These are phyloP conservation scores for Tenualosa thibaudeaui DNA, from an alignment of 2,797 vertebrate genomes.

Conservation along the genomic window DNA sequence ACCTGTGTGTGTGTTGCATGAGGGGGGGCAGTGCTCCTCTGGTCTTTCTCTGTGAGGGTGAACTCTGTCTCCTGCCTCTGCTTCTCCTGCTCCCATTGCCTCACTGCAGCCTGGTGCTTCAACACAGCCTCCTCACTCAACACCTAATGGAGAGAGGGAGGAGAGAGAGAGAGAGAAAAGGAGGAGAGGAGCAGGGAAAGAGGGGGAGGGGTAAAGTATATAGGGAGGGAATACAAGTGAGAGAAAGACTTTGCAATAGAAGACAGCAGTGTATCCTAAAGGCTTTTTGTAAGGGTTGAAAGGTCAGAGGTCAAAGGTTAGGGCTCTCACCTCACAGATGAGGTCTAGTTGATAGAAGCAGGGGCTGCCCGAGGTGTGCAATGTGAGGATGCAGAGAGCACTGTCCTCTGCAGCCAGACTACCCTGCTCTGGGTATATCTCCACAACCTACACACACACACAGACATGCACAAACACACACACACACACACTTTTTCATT, in stretches of 20 bases:
- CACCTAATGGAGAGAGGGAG: background rate
- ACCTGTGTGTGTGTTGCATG: background rate
- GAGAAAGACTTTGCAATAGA: background rate
- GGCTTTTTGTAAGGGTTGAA: background rate
- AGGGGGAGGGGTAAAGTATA: background rate
- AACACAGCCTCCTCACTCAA: slow-evolving; percentile 48
- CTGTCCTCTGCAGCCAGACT: slow-evolving; percentile 76
- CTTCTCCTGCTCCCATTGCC: slow-evolving; percentile 75
- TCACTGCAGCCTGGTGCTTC: slow-evolving; percentile 71
- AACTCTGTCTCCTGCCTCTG: slow-evolving; percentile 78
- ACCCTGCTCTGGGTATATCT: slow-evolving; percentile 79
- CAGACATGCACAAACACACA: background rate
- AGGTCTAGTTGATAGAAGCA: slow-evolving; percentile 79
- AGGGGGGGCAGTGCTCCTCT: background rate
- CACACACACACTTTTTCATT: slow-evolving; percentile 6
- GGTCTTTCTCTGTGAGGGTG: slow-evolving; percentile 75
- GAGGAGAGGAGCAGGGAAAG: background rate
- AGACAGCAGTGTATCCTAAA: background rate
- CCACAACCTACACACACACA: slow-evolving; percentile 61
- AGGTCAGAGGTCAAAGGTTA: background rate
- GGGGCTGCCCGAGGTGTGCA: slow-evolving; percentile 73
- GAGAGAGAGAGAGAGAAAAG: background rate
- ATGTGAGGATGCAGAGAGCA: slow-evolving; percentile 75
- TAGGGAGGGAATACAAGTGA: background rate
- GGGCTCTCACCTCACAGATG: slow-evolving; percentile 79